These are phyloP conservation scores for Ameiurus melas DNA, from an alignment of 2,113 vertebrate genomes.

Conservation along the genomic window DNA sequence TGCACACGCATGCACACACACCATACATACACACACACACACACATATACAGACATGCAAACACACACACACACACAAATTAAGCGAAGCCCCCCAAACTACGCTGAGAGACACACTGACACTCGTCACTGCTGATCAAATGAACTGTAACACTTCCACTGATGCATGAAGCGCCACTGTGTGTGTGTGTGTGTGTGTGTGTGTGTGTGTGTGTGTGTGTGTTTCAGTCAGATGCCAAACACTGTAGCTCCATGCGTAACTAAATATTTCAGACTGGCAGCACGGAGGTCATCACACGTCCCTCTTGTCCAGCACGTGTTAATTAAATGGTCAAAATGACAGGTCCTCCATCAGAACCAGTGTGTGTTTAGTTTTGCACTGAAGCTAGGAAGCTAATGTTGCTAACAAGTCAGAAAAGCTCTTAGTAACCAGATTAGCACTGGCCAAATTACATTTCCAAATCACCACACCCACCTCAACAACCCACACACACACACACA, in stretches of 20 bases:
- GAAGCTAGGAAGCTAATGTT: neutral
- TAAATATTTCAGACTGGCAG: slow-evolving; percentile 44
- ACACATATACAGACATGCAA: neutral
- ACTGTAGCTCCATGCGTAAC: slow-evolving; percentile 37
- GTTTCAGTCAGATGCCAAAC: slow-evolving; percentile 43
- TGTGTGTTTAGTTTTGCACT: neutral
- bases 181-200: slow-evolving; percentile 20
- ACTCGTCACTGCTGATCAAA: slow-evolving; percentile 56
- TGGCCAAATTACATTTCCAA: neutral
- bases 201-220: slow-evolving; percentile 17
- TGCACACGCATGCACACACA: neutral
- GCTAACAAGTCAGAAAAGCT: neutral
- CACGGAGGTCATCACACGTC: slow-evolving; percentile 22
- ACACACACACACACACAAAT: neutral
- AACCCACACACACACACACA: neutral
- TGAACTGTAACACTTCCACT: slow-evolving; percentile 30
- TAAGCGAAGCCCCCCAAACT: neutral
- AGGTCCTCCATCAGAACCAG: neutral
- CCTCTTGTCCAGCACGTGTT: slow-evolving; percentile 36
- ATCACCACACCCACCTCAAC: neutral
- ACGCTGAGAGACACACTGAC: slow-evolving; percentile 49
- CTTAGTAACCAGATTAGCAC: neutral
- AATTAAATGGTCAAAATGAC: slow-evolving; percentile 17
- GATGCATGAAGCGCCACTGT: slow-evolving; percentile 27
- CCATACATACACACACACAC: neutral